Evolutionary conservation across 2,113 vertebrate genomes (phyloP).

Genomic region (Semnornis frantzii): DNA sequence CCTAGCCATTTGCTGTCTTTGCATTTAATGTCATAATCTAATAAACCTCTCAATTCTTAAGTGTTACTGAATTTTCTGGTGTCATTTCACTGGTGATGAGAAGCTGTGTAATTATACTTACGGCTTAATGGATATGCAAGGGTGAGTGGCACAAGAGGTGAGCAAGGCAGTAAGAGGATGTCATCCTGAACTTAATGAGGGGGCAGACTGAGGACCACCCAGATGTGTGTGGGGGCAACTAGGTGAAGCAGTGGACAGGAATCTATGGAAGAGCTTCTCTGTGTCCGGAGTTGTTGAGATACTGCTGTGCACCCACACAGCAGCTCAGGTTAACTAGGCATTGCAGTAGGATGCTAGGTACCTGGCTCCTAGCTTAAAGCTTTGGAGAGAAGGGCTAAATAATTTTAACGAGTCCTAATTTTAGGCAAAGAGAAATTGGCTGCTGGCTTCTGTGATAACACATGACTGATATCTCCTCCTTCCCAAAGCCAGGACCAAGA

Average conservation of each 20-base stretch:
- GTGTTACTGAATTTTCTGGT: neutral
- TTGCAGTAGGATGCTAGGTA: accelerated
- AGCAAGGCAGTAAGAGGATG: neutral
- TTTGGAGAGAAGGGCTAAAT: neutral
- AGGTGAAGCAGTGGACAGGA: neutral
- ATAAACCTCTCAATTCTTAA: neutral
- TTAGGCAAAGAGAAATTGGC: neutral
- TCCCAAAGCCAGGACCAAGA: neutral
- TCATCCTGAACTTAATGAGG: accelerated
- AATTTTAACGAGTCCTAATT: neutral
- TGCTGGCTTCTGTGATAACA: neutral
- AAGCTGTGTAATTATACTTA: neutral
- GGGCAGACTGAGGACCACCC: neutral
- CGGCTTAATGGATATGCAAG: neutral
- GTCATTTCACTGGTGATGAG: neutral
- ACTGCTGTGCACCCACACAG: neutral
- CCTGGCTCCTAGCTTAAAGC: neutral
- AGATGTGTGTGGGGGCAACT: neutral
- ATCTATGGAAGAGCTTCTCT: neutral
- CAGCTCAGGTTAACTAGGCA: neutral
- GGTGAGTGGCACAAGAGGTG: accelerated
- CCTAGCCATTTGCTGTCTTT: neutral
- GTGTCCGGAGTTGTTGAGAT: neutral
- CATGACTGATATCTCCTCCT: neutral
- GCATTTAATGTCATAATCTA: neutral